phyloP scores from a whole-genome alignment of 2,888 invertebrate genomes.

The Steinernema carpocapsae region DNA sequence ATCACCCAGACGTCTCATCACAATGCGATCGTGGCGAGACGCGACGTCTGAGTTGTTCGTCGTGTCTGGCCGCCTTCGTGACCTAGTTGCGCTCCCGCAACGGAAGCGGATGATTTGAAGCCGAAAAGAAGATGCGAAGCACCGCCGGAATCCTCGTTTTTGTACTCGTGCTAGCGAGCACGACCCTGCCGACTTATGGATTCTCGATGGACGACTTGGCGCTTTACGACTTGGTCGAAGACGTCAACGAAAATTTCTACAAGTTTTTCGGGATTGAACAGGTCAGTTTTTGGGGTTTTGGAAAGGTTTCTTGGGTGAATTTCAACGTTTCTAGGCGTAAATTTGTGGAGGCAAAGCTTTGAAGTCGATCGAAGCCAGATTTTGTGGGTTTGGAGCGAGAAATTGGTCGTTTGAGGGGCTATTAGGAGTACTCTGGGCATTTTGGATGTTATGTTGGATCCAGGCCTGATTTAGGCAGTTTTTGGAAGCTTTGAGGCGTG shows the following conservation, averaged over 20 bases:
- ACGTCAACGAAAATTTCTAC: constrained; percentile 56
- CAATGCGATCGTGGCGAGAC: neutral
- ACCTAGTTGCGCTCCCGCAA: neutral
- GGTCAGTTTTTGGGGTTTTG: constrained; percentile 36
- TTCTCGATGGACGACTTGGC: constrained; percentile 50
- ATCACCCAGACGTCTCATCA: neutral
- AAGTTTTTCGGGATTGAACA: constrained; percentile 52
- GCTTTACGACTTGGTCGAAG: constrained; percentile 60
- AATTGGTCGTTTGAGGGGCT: neutral
- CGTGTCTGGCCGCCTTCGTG: neutral
- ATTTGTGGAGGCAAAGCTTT: too few relatives aligned
- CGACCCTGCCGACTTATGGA: neutral
- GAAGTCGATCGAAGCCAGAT: too few relatives aligned
- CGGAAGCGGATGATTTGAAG: neutral
- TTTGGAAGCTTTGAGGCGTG: too few relatives aligned
- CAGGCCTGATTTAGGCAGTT: too few relatives aligned
- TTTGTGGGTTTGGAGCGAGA: too few relatives aligned
- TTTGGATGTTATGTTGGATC: too few relatives aligned
- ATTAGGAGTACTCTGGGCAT: neutral
- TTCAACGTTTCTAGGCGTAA: too few relatives aligned
- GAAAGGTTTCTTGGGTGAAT: too few relatives aligned
- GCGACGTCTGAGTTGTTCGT: constrained; percentile 2
- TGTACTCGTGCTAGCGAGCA: neutral
- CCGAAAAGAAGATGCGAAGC: neutral
- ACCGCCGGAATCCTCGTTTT: neutral